phyloP scores from a whole-genome alignment of 2,113 vertebrate genomes.

The Toxostoma redivivum region DNA sequence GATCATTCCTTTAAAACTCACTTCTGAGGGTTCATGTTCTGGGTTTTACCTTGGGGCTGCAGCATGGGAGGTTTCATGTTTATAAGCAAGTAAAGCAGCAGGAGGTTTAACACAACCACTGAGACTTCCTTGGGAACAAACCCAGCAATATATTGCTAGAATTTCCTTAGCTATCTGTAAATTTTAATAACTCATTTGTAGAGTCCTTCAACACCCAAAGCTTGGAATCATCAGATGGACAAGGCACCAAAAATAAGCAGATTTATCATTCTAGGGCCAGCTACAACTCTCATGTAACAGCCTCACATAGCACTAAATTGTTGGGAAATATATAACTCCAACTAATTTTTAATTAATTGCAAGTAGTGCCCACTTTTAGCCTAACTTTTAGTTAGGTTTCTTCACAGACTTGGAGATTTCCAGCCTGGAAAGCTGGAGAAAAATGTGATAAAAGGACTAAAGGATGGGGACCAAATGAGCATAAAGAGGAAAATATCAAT shows the following conservation, averaged over 20 bases:
- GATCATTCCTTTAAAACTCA: neutral
- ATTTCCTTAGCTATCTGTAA: neutral
- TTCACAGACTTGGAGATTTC: neutral
- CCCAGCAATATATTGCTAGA: neutral
- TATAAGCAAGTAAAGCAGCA: neutral
- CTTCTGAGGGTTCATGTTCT: neutral
- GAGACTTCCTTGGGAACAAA: neutral
- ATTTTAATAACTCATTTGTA: neutral
- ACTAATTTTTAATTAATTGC: neutral
- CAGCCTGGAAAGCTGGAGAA: neutral
- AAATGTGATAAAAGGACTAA: neutral
- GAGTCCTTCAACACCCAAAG: neutral
- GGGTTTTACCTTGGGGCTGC: neutral
- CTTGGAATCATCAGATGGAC: neutral
- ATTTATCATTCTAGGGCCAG: neutral
- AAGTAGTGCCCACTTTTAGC: neutral
- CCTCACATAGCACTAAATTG: fast-evolving
- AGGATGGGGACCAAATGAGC: neutral
- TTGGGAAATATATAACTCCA: neutral
- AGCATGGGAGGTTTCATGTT: neutral
- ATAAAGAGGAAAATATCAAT: neutral
- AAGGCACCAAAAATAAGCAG: neutral
- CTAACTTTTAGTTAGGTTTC: neutral
- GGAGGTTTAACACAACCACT: neutral
- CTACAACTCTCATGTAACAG: neutral